phyloP scores from a whole-genome alignment of 2,797 vertebrate species.

The Onychomys leucogaster region DNA sequence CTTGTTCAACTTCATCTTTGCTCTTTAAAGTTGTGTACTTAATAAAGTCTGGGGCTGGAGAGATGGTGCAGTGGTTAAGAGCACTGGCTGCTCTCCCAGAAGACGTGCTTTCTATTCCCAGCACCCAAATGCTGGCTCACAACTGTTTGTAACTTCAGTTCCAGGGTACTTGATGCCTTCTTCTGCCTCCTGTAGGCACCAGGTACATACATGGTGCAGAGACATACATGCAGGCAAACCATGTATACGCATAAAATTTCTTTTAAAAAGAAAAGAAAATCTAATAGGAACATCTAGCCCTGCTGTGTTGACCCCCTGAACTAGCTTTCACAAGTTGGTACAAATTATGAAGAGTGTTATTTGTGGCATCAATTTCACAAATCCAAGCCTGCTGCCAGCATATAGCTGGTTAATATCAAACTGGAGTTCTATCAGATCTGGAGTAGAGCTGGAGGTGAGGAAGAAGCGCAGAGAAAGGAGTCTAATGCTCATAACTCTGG shows the following conservation, averaged over 20 bases:
- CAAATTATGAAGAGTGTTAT: neutral
- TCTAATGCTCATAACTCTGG: no score
- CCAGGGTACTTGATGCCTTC: neutral
- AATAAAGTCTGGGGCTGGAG: neutral
- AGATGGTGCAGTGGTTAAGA: neutral
- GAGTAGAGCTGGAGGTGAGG: neutral
- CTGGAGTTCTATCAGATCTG: neutral
- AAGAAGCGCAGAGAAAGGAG: fast-evolving
- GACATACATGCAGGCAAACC: neutral
- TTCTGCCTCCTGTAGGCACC: neutral
- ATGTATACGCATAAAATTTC: neutral
- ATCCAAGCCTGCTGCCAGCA: neutral
- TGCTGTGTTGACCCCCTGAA: no score
- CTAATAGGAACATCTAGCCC: neutral
- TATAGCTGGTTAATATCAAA: neutral
- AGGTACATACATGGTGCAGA: neutral
- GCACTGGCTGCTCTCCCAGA: neutral
- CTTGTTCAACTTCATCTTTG: neutral
- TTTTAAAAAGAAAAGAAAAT: neutral
- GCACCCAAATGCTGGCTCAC: neutral
- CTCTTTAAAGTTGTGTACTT: neutral
- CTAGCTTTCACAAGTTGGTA: neutral
- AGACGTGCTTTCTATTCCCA: neutral
- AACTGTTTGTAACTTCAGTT: neutral
- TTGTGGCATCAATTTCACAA: neutral